These are phyloP conservation scores for Macrotus californicus DNA, from an alignment of 2,113 vertebrate species.

Conservation along the genomic window DNA sequence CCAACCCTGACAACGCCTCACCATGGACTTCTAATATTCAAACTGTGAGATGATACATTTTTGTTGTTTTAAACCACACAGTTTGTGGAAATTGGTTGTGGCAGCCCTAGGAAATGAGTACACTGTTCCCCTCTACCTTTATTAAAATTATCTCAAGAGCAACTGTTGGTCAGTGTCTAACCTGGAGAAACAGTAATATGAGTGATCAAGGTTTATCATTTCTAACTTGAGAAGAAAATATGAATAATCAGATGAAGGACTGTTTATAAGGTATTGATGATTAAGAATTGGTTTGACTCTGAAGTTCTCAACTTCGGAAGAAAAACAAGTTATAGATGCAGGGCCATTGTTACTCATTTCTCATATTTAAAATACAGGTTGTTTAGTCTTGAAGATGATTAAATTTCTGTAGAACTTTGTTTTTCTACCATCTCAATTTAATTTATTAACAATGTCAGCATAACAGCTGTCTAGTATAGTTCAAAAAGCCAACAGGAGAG, in stretches of 20 bases:
- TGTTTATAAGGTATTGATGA: background rate
- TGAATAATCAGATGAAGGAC: background rate
- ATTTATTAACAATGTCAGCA: background rate
- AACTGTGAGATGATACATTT: background rate
- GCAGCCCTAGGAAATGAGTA: background rate
- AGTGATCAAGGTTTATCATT: background rate
- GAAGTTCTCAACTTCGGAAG: background rate
- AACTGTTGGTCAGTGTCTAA: slow-evolving; percentile 9
- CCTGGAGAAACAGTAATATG: background rate
- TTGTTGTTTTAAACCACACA: background rate
- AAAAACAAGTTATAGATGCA: background rate
- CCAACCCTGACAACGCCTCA: background rate
- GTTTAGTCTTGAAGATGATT: background rate
- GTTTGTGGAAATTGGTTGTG: background rate
- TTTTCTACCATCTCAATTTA: background rate
- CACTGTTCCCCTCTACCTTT: background rate
- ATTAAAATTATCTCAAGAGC: background rate
- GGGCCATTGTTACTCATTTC: background rate
- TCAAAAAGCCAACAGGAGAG: background rate
- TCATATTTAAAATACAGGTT: slow-evolving; percentile 27
- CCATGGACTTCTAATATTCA: background rate
- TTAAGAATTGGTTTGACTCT: slow-evolving; percentile 5
- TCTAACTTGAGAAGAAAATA: background rate
- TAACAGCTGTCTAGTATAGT: background rate
- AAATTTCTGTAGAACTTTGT: background rate